Base-by-base conservation (phyloP, 2,113 vertebrate species). In the Nothobranchius kuhntae region DNA sequence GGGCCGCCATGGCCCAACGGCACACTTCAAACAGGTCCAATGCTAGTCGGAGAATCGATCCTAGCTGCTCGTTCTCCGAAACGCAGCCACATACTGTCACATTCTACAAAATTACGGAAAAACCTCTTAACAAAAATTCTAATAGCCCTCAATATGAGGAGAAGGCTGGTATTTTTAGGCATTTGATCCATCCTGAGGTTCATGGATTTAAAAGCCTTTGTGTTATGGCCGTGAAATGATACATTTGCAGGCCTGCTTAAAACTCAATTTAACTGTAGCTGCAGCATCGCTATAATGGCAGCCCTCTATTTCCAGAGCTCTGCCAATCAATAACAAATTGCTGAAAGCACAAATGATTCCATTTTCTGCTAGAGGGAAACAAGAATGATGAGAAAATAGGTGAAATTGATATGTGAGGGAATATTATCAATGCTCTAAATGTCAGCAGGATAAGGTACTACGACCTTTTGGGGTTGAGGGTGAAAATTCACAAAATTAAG, bases 301-400 rank as follows among this genome's bases (percentile, higher is more conserved):
- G 86, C 86, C 88, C 88, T 90, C 90, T 93, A 93, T 94, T 92
- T 92, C 91, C 90, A 91, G 87, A 91, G 89, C 90, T 91, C 80
- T 86, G 78, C 91, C 89, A 93, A 94, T 94, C 93, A 94, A 93
- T 94, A 93, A 91, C 90, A 92, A 92, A 93, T 90, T 91, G 91
- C 92, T 94, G 90, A 93, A 93, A 94, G 93, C 92, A 92, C 91
- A 92, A 93, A 94, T 93, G 92, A 93, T 92, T 93, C 89, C 91
- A 93, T 93, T 93, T 93, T 92, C 87, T 91, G 88, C 87, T 77
- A 78, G 89, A 79, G 85, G 89, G 90, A 91, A 91, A 91, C 85
- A 90, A 85, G 90, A 93, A 92, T 92, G 89, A 93, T 91, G 92
- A 90, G 89, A 93, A 93, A 93, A 93, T 92, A 91, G 91, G 89